Conservation (phyloP, 2,888 invertebrate genomes). For the Stenolophus ochropezus region DNA sequence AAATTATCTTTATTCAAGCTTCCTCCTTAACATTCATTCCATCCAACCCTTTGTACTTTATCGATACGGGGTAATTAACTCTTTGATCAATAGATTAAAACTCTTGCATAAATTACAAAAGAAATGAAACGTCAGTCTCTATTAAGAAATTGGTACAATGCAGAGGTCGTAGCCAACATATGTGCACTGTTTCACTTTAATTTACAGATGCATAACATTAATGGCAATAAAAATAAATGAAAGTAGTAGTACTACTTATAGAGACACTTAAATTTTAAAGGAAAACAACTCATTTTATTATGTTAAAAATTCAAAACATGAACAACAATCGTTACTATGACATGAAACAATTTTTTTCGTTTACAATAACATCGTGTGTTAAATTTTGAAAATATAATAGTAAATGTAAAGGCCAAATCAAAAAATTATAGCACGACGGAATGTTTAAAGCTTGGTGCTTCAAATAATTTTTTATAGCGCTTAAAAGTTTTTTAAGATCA, state of each 20-base stretch:
- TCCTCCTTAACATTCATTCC: background rate
- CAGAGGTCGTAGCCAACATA: background rate
- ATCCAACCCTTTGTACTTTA: background rate
- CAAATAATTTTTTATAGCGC: no score
- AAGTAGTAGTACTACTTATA: background rate
- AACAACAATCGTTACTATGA: no score
- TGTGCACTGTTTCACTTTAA: background rate
- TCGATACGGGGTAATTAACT: constrained; percentile 1
- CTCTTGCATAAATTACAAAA: background rate
- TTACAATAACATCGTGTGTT: no score
- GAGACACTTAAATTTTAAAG: background rate
- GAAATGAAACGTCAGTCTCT: background rate
- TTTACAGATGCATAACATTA: background rate
- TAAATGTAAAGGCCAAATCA: no score
- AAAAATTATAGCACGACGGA: no score
- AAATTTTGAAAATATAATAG: no score
- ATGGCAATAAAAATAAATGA: background rate
- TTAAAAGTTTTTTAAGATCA: no score
- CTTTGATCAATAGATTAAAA: constrained; percentile 6
- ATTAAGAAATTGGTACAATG: background rate
- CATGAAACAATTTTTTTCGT: no score
- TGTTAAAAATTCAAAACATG: no score
- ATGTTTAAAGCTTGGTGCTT: no score
- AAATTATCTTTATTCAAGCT: constrained; percentile 3
- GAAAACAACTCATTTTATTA: no score